Evolutionary conservation across 2,113 vertebrate genomes (phyloP), one percentile per base, ranked within the genome.

Genomic region (Datnioides undecimradiatus): DNA sequence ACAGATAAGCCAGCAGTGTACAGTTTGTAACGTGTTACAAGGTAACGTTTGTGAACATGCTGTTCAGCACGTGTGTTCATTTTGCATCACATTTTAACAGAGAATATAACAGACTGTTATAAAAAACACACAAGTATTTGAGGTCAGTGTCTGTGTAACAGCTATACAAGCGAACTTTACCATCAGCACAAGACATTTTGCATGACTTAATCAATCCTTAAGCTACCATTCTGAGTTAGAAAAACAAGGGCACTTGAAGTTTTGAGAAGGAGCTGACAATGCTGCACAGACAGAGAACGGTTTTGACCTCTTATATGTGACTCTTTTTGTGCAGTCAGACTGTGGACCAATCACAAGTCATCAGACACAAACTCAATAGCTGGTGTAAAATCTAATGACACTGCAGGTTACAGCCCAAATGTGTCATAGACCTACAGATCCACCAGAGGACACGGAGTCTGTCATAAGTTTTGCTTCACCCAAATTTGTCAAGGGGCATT

Each of bases 161-260:
- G 11, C 52, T 45, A 45, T 29, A 64, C 23, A 73, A 13, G 48
- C 5, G 1, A 55, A 43, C 21, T 8, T 8, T 2, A 34, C 41
- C 31, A 40, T 23, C 8, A 29, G 36, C 6, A 48, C 48, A 0
- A 0, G 27, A 51, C 33, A 13, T 17, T 72, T 73, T 77, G 38
- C 23, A 54, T 34, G 36, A n/a, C n/a, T n/a, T n/a, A n/a, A 40
- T 63, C 54, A 34, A 0, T 23, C 2, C 8, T 27, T 16, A 58
- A 43, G 57, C 29, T 43, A 71, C 40, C 12, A n/a, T 58, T 71
- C 21, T 19, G 13, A 64, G 49, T 70, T 59, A 72, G 17, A 73
- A 64, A 57, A 73, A 60, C n/a, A 84, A 86, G 67, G 54, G 40
- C 87, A 81, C 77, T 81, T 72, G 9, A 67, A 31, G 21, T 65